Base-by-base conservation (phyloP, 2,888 invertebrate genomes). In the Agrilus cyanescens region DNA sequence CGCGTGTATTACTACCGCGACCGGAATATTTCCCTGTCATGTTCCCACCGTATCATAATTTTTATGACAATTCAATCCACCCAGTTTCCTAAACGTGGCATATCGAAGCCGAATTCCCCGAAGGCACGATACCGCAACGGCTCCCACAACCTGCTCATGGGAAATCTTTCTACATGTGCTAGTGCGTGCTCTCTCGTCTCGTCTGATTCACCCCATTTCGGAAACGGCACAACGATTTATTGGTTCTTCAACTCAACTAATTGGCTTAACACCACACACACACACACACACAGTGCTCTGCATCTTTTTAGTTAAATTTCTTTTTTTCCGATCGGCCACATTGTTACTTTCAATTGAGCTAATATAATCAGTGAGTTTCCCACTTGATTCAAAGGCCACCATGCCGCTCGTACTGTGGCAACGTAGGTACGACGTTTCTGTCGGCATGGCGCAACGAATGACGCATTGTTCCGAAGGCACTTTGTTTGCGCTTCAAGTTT, bases 91-190 rank as follows among this genome's bases (percentile, higher is more conserved):
- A 41, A 48, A 46, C 46, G 44, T 46, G 41, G 34, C 32, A 46
- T 40, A 46, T 45, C 44, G 33, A 42, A 37, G 45, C 44, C 41
- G 46, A 54, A 53, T 50, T 53, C 53, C 50, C 50, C 38, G 50
- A 52, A 48, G 50, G 45, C 41, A 39, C 40, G 43, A 46, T 48
- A 46, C 46, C 48, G 43, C 36, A 44, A 16, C 18, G 43, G 25
- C 25, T 25, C 25, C 25, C 25, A 25, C 25, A 25, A 25, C 25
- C 10, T 49, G 46, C 57, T 55, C 57, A 40, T 45, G 59, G 60
- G 60, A 60, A 60, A 60, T 60, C 58, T 58, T 55, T 56, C 58
- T 58, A 54, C 58, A 57, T 57, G 60, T 55, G 58, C n/a, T n/a
- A n/a, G n/a, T n/a, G n/a, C n/a, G 10, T 25, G 25, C 10, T 25